phyloP scores from a whole-genome alignment of 2,797 vertebrate species.

The Myoxocephalus aenaeus region DNA sequence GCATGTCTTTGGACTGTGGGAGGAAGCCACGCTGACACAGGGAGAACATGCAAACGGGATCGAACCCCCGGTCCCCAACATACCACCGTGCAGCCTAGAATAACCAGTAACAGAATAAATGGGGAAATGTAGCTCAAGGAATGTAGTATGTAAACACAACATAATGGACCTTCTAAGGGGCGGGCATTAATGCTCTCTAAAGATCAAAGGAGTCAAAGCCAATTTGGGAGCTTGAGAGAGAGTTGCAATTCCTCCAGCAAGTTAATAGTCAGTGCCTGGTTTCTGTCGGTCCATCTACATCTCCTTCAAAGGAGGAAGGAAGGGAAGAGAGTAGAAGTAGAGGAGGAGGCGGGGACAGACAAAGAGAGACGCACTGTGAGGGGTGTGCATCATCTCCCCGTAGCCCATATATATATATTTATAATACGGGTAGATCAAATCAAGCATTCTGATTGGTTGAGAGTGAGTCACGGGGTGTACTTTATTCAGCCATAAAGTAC shows the following conservation, averaged over 20 bases:
- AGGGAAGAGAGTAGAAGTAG: conserved; percentile 3
- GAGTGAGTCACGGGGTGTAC: no score
- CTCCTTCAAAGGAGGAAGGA: not conserved
- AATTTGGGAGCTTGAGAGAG: not conserved
- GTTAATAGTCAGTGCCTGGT: conserved; percentile 13
- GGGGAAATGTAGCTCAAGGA: conserved; percentile 8
- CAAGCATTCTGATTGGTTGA: no score
- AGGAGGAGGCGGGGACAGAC: conserved; percentile 33
- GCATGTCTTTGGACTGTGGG: no score
- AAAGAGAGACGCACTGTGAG: conserved; percentile 56
- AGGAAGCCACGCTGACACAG: no score
- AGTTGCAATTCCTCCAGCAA: conserved; percentile 13
- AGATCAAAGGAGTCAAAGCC: conserved; percentile 19
- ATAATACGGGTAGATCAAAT: no score
- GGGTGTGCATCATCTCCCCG: conserved; percentile 60
- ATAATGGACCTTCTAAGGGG: not conserved
- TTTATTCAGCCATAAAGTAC: no score
- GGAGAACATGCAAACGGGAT: no score
- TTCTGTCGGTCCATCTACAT: conserved; percentile 24
- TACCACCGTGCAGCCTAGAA: no score
- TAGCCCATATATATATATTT: no score
- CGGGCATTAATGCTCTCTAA: conserved; percentile 3
- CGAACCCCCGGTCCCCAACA: no score
- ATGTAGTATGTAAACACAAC: conserved; percentile 21
- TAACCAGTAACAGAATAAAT: not conserved